Conservation (phyloP, 2,888 invertebrate species). For the Pseudococcus longispinus region DNA sequence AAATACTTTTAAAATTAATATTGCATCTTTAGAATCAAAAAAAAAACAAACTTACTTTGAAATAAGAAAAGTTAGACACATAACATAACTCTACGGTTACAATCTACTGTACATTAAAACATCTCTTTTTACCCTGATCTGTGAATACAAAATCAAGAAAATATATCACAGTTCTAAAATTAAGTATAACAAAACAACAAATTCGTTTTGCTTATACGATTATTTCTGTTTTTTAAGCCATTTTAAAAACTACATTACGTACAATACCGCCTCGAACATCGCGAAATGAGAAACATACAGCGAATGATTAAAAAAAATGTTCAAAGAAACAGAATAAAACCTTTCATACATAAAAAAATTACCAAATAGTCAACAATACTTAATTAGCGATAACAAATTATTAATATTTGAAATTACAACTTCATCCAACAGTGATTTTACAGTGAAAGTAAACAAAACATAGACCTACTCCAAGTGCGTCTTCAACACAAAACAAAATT, state of each 20-base stretch:
- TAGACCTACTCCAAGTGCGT: slow-evolving; percentile 2
- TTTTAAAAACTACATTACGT: background rate
- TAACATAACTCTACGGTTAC: slow-evolving; percentile 4
- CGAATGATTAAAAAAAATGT: background rate
- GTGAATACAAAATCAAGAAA: slow-evolving; percentile 48
- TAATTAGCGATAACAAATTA: slow-evolving; percentile 11
- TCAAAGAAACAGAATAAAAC: slow-evolving; percentile 23
- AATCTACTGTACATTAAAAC: slow-evolving; percentile 39
- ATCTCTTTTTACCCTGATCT: slow-evolving; percentile 52
- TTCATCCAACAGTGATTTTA: slow-evolving; percentile 31
- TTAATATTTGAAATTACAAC: background rate
- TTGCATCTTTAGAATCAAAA: slow-evolving; percentile 47
- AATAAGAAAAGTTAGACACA: slow-evolving; percentile 27
- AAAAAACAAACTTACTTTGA: slow-evolving; percentile 30
- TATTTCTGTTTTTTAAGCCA: background rate
- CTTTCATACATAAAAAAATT: background rate
- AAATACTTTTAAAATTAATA: slow-evolving; percentile 53
- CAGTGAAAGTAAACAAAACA: slow-evolving; percentile 26
- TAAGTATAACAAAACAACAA: slow-evolving; percentile 49
- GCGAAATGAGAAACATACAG: slow-evolving; percentile 3
- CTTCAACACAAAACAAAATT: slow-evolving; percentile 10
- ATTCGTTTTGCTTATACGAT: background rate
- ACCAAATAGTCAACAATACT: slow-evolving; percentile 39
- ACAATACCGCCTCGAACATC: background rate
- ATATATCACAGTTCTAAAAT: slow-evolving; percentile 54